Conservation (phyloP, 2,113 vertebrate genomes). For the Psittacula cyanocephala region DNA sequence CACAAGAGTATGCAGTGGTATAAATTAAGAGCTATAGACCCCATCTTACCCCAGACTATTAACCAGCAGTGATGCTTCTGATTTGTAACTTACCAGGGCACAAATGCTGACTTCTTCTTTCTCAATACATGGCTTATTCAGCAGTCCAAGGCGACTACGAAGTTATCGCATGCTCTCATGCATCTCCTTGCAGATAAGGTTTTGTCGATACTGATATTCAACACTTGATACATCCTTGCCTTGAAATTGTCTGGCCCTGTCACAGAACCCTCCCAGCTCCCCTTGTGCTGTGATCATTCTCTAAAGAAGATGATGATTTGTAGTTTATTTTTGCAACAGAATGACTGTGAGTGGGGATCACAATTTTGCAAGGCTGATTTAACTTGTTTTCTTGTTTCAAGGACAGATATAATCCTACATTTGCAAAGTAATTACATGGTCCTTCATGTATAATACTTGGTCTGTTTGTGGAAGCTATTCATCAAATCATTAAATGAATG, state of each 20-base stretch:
- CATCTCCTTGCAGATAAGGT: neutral
- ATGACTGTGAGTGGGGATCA: neutral
- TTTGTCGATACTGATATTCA: neutral
- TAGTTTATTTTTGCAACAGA: constrained; percentile 13
- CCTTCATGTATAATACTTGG: constrained; percentile 2
- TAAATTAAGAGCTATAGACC: neutral
- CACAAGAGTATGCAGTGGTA: neutral
- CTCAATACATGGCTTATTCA: neutral
- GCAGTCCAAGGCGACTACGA: neutral
- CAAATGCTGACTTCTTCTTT: neutral
- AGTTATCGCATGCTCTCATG: neutral
- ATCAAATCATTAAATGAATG: constrained; percentile 3
- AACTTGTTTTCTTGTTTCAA: constrained; percentile 47
- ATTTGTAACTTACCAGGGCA: neutral
- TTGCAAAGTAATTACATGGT: constrained; percentile 43
- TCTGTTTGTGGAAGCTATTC: neutral
- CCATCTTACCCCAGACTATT: neutral
- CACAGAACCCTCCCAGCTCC: neutral
- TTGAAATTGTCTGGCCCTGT: neutral
- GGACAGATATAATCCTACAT: constrained; percentile 41
- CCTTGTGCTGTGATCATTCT: neutral
- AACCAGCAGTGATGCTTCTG: neutral
- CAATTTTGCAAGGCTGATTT: constrained; percentile 20
- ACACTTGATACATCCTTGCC: neutral
- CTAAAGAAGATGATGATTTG: neutral